These are phyloP conservation scores for Iguana delicatissima DNA, from an alignment of 2,797 vertebrate genomes.

Conservation along the genomic window DNA sequence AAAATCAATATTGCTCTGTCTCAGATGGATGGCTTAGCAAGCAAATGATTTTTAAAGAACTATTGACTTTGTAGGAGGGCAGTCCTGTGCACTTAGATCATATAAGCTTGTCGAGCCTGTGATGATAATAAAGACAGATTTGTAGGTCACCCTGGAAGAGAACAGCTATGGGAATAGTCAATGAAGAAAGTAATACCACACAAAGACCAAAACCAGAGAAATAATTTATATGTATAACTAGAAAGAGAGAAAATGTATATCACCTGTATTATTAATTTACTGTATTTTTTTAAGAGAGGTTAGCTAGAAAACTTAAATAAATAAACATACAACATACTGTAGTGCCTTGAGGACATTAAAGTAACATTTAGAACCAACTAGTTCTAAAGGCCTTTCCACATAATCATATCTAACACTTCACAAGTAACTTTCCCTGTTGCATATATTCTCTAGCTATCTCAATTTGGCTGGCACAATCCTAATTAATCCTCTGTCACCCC, in stretches of 20 bases:
- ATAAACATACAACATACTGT: neutral
- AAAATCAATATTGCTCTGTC: constrained; percentile 16
- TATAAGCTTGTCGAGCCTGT: constrained; percentile 8
- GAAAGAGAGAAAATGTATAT: neutral
- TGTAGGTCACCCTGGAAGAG: constrained; percentile 14
- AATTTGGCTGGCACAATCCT: no score
- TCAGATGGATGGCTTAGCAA: constrained; percentile 26
- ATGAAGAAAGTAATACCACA: neutral
- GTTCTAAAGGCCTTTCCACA: neutral
- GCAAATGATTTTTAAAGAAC: constrained; percentile 38
- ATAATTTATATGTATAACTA: neutral
- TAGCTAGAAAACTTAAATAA: neutral
- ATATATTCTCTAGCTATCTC: neutral
- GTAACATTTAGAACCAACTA: neutral
- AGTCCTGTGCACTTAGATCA: constrained; percentile 8
- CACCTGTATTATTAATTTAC: neutral
- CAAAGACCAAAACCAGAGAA: neutral
- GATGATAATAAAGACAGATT: constrained; percentile 27
- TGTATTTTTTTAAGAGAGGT: neutral
- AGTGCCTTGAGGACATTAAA: neutral
- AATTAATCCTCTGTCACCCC: no score
- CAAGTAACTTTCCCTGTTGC: neutral
- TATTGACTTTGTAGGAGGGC: constrained; percentile 24
- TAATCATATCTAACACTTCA: neutral
- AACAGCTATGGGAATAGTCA: neutral